These are phyloP conservation scores for Amphibalanus amphitrite DNA, from an alignment of 1,140 invertebrate species.

Conservation along the genomic window DNA sequence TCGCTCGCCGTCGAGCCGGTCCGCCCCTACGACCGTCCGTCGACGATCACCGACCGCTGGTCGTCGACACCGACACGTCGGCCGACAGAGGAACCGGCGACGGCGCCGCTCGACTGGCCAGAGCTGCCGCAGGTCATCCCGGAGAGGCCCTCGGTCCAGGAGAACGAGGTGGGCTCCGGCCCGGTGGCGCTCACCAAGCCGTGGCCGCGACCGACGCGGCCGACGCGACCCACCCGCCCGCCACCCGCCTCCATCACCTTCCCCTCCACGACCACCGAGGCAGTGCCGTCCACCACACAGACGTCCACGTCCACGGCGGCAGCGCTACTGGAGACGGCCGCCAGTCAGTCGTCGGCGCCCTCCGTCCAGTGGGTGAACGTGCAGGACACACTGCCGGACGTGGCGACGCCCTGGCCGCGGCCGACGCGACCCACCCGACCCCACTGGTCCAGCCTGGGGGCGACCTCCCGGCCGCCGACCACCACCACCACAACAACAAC, in stretches of 20 bases:
- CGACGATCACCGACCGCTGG: neutral
- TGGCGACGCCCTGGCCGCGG: neutral
- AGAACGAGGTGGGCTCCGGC: neutral
- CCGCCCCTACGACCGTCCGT: neutral
- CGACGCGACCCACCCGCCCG: neutral
- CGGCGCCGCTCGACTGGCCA: neutral
- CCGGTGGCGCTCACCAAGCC: neutral
- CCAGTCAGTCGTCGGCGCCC: neutral
- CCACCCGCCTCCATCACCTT: too few relatives aligned
- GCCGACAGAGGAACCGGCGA: neutral
- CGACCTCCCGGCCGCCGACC: too few relatives aligned
- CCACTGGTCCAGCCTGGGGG: too few relatives aligned
- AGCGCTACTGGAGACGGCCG: too few relatives aligned
- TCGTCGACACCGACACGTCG: too few relatives aligned
- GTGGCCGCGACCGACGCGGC: neutral
- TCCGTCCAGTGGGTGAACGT: neutral
- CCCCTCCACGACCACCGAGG: too few relatives aligned
- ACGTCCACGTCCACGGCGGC: too few relatives aligned
- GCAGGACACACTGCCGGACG: neutral
- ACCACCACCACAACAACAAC: too few relatives aligned
- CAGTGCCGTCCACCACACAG: too few relatives aligned
- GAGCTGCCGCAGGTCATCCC: neutral
- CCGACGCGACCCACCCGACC: neutral
- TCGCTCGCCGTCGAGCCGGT: neutral
- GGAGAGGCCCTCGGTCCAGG: neutral